A percentile compares a stretch with the other conserved stretches of the same genome.
Evolutionary conservation across 2,888 invertebrate species (phyloP).

Genomic region (Pilophorus perplexus): DNA sequence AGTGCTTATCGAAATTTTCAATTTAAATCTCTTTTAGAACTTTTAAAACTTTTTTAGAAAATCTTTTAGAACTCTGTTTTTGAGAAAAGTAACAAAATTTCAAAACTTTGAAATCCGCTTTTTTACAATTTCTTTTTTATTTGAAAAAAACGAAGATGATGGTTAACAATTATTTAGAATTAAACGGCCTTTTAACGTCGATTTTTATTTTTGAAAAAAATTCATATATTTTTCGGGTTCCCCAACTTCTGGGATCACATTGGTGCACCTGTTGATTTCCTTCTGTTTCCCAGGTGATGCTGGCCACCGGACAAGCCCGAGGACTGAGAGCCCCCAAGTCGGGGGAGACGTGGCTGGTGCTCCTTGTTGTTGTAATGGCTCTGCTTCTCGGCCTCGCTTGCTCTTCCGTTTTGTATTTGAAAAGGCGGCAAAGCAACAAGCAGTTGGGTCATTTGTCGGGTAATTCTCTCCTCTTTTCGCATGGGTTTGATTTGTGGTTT

Average conservation of each 20-base stretch:
- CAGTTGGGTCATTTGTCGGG: constrained; percentile 66
- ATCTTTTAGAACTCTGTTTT: too few relatives aligned
- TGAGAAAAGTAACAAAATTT: too few relatives aligned
- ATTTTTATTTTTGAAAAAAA: neutral
- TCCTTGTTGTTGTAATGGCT: constrained; percentile 62
- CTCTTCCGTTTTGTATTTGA: constrained; percentile 57
- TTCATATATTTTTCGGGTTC: neutral
- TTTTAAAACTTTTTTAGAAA: too few relatives aligned
- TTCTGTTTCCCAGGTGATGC: constrained; percentile 31
- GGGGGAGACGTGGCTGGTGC: constrained; percentile 62
- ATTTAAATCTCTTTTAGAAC: too few relatives aligned
- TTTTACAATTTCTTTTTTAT: too few relatives aligned
- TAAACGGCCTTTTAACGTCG: too few relatives aligned
- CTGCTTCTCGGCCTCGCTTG: constrained; percentile 56
- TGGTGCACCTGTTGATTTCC: neutral
- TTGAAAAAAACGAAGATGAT: too few relatives aligned
- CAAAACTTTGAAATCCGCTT: too few relatives aligned
- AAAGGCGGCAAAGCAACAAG: constrained; percentile 59
- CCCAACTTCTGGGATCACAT: neutral
- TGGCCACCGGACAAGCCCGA: constrained; percentile 42
- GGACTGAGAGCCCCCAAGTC: constrained; percentile 41
- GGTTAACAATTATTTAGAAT: too few relatives aligned
- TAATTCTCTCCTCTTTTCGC: too few relatives aligned
- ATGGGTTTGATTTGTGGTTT: too few relatives aligned
- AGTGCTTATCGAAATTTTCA: too few relatives aligned